A percentile compares a stretch with the other conserved stretches of the same genome.
Conservation (phyloP, 2,113 vertebrate species). For the Perca schrenkii region DNA sequence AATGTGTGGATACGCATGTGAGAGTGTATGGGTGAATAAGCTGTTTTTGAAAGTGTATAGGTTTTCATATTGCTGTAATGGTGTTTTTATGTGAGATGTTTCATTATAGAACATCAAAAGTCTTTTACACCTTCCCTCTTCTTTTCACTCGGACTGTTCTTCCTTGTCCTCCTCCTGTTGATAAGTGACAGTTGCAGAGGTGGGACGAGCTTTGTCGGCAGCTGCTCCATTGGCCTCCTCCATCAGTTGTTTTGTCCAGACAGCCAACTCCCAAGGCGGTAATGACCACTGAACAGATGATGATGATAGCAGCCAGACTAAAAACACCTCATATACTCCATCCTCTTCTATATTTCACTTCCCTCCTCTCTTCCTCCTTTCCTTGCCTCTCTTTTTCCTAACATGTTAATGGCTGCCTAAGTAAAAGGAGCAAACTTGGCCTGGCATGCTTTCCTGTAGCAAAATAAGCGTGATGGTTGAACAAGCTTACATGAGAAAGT, state of each 20-base stretch:
- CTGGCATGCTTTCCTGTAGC: neutral
- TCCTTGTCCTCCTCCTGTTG: constrained; percentile 28
- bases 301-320: constrained; percentile 79
- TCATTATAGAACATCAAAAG: too few species aligned
- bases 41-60: too few species aligned
- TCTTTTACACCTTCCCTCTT: neutral
- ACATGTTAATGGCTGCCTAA: constrained; percentile 15
- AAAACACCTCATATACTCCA: constrained; percentile 74
- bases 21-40: too few species aligned
- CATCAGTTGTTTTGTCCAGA: constrained; percentile 70
- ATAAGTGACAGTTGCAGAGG: constrained; percentile 74
- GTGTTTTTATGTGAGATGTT: too few species aligned
- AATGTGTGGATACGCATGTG: too few species aligned
- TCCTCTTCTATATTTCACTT: constrained; percentile 46
- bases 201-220: constrained; percentile 77
- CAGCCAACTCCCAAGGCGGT: constrained; percentile 81
- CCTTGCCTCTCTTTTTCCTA: constrained; percentile 16
- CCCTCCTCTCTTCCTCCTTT: neutral
- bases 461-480: constrained; percentile 7
- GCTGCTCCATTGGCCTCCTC: constrained; percentile 80
- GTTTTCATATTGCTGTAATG: too few species aligned
- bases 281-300: constrained; percentile 85
- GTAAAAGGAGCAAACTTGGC: constrained; percentile 5
- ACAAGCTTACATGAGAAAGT: neutral
- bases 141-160: neutral